These are phyloP conservation scores for Plebejus anna DNA, from an alignment of 2,888 invertebrate species.

Conservation along the genomic window DNA sequence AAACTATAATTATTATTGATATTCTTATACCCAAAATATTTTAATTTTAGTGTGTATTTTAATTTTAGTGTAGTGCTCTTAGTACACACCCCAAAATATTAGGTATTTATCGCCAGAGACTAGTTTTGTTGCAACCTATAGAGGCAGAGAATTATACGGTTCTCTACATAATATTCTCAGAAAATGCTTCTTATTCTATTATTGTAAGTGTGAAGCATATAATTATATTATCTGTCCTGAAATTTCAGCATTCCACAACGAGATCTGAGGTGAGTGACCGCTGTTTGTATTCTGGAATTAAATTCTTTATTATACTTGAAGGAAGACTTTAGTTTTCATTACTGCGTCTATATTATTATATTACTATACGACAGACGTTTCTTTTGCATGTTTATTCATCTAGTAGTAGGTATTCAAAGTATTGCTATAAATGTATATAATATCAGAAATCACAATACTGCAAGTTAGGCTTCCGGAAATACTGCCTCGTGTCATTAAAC, in stretches of 20 bases:
- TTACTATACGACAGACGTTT: not conserved
- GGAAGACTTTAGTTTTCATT: not conserved
- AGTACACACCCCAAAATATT: no score
- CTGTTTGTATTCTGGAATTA: not conserved
- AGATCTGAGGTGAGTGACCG: slow-evolving; percentile 8
- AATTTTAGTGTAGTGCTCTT: no score
- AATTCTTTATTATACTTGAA: not conserved
- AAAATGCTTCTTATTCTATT: not conserved
- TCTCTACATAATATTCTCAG: no score
- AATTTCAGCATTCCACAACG: not conserved
- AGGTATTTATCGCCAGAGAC: no score
- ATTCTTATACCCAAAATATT: no score
- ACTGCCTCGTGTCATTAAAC: not conserved
- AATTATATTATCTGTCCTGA: not conserved
- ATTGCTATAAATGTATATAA: not conserved
- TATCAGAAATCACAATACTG: not conserved
- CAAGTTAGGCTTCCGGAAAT: not conserved
- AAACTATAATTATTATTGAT: no score
- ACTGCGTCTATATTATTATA: not conserved
- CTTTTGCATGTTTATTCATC: not conserved
- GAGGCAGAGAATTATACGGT: no score
- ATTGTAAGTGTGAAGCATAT: not conserved
- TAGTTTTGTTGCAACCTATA: no score
- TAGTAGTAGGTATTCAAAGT: not conserved
- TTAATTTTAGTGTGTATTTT: no score